Evolutionary conservation across 2,888 invertebrate genomes (phyloP), one percentile per base, ranked within the genome.

Genomic region (Lasioglossum vierecki): DNA sequence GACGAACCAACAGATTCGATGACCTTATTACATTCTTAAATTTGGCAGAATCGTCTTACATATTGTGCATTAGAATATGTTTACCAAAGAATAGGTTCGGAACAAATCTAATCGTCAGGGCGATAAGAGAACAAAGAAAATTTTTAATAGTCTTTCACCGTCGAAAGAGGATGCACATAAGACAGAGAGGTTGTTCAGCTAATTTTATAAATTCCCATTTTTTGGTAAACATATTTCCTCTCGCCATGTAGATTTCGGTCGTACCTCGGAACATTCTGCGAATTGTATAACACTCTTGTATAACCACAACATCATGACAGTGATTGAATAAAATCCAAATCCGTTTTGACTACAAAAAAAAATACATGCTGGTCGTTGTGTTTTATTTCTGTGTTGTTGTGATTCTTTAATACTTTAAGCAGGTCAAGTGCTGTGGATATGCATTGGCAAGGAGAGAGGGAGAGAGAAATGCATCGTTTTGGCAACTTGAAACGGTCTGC

Each of bases 271-370:
- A 92, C 89, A 91, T 92, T 93, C 91, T 93, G 92, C 92, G 92
- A 91, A 94, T 93, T 94, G 92, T 94, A 93, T 93, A 91, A 94
- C 91, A 93, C 88, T 93, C 92, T 93, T 94, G 94, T 94, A 93
- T 93, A 94, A 94, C 91, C 92, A 92, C 91, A 89, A 92, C 91
- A 89, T 93, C 92, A 92, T 90, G 91, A 93, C 91, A 93, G 93
- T 91, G 92, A 93, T 93, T 94, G 93, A 94, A 94, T 94, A 94
- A 94, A 94, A 93, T 93, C 93, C 93, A 93, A 92, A 93, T 94
- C 91, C 94, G 93, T 93, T 94, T 94, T 94, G 92, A 93, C 91
- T 91, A 93, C 89, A 90, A 88, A 89, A 88, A 88, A 60, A 75
- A 82, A 90, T 85, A 90, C 84, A 87, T 86, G 87, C 88, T 89